These are phyloP conservation scores for Colius striatus DNA, from an alignment of 2,113 vertebrate species.

Conservation along the genomic window DNA sequence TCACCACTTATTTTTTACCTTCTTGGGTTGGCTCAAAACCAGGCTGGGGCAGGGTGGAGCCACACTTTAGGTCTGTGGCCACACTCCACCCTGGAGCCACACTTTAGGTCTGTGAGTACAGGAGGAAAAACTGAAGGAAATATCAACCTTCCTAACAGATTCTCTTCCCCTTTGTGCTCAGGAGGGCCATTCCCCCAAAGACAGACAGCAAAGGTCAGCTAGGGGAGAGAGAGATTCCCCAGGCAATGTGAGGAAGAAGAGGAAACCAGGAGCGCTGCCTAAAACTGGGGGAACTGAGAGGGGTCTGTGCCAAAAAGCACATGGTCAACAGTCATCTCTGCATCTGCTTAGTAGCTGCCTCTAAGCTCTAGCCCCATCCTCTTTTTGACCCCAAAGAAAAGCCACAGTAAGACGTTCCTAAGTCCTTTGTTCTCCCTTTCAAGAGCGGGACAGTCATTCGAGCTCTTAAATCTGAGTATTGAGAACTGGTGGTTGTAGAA, in stretches of 20 bases:
- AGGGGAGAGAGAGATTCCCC: background rate
- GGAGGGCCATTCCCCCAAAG: background rate
- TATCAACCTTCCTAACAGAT: background rate
- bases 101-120: background rate
- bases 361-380: background rate
- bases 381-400: conserved; percentile 39
- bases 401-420: conserved; percentile 4
- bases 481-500: conserved; percentile 48
- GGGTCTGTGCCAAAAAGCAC: conserved; percentile 27
- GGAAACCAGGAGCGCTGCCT: background rate
- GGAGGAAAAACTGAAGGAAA: conserved; percentile 8
- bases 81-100: no score
- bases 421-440: conserved; percentile 43
- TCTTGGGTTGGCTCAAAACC: background rate
- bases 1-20: background rate
- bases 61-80: background rate
- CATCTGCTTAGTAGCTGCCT: conserved; percentile 31
- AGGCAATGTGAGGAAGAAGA: background rate
- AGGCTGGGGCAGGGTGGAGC: background rate
- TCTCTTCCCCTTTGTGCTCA: background rate
- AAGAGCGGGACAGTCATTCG: conserved; percentile 27
- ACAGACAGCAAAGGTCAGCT: background rate
- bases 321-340: background rate
- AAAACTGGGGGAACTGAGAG: background rate
- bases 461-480: conserved; percentile 45